Evolutionary conservation across 2,888 invertebrate genomes (phyloP).

Genomic region (Diaprepes abbreviatus): DNA sequence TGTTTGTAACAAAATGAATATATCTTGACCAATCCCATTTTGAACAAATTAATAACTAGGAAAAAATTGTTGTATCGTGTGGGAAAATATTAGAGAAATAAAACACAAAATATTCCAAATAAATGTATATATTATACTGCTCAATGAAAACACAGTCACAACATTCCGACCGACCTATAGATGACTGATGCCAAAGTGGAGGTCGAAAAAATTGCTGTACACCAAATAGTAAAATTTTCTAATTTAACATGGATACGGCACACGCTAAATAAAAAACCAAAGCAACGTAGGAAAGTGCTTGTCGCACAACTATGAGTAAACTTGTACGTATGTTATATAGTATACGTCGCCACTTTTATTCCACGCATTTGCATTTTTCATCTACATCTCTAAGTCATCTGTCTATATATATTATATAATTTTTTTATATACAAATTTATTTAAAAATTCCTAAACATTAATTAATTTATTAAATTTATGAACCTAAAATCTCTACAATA

Average conservation of each 20-base stretch:
- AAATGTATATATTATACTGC: conserved; percentile 83
- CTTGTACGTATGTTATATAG: conserved; percentile 69
- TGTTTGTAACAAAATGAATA: too few species aligned
- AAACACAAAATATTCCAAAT: conserved; percentile 70
- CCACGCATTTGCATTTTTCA: conserved; percentile 66
- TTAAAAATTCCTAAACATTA: conserved; percentile 79
- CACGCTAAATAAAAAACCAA: conserved; percentile 67
- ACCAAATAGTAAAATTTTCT: conserved; percentile 71
- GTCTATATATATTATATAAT: conserved; percentile 75
- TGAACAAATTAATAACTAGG: too few species aligned
- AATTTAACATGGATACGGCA: conserved; percentile 70
- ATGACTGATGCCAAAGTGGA: conserved; percentile 46
- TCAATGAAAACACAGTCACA: conserved; percentile 75
- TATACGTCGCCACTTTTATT: conserved; percentile 67
- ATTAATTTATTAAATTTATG: conserved; percentile 70
- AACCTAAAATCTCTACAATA: conserved; percentile 69
- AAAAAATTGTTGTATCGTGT: too few species aligned
- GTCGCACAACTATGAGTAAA: conserved; percentile 66
- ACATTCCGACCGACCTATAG: conserved; percentile 64
- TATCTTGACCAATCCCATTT: too few species aligned
- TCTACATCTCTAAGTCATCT: conserved; percentile 53
- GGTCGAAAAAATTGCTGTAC: conserved; percentile 69
- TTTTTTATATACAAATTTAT: conserved; percentile 78
- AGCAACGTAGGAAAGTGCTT: conserved; percentile 64
- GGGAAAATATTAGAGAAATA: conserved; percentile 7